These are phyloP conservation scores for Campylomormyrus numenius DNA, from an alignment of 2,113 vertebrate genomes.

Conservation along the genomic window DNA sequence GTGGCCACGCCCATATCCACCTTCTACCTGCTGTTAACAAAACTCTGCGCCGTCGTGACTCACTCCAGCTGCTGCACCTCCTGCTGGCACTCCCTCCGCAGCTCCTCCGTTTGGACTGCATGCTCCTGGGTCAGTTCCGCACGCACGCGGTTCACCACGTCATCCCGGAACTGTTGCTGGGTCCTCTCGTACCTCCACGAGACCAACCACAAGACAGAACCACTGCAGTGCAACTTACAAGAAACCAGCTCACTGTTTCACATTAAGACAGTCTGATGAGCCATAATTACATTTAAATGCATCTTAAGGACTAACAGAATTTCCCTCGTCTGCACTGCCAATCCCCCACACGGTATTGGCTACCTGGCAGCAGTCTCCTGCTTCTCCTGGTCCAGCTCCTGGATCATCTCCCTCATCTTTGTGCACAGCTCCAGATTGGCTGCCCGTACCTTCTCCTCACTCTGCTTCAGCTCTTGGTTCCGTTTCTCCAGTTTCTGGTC, in stretches of 20 bases:
- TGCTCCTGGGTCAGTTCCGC: constrained; percentile 67
- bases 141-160: constrained; percentile 71
- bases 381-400: constrained; percentile 89
- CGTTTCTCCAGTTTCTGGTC: constrained; percentile 54
- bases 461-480: constrained; percentile 71
- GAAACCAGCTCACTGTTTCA: not conserved
- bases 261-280: not conserved
- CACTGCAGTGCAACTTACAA: not conserved
- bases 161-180: constrained; percentile 81
- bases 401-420: constrained; percentile 92
- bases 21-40: not conserved
- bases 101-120: constrained; percentile 58
- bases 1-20: not conserved
- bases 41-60: constrained; percentile 28
- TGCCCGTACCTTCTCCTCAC: constrained; percentile 71
- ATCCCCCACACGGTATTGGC: not conserved
- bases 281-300: not conserved
- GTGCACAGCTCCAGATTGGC: constrained; percentile 82
- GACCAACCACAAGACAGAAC: not conserved
- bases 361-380: constrained; percentile 80
- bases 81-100: constrained; percentile 65
- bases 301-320: not conserved
- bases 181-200: constrained; percentile 72
- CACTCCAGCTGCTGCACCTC: constrained; percentile 67
- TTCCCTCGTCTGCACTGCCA: not conserved